phyloP scores from a whole-genome alignment of 2,888 invertebrate genomes.

The Dysmachus trigonus region DNA sequence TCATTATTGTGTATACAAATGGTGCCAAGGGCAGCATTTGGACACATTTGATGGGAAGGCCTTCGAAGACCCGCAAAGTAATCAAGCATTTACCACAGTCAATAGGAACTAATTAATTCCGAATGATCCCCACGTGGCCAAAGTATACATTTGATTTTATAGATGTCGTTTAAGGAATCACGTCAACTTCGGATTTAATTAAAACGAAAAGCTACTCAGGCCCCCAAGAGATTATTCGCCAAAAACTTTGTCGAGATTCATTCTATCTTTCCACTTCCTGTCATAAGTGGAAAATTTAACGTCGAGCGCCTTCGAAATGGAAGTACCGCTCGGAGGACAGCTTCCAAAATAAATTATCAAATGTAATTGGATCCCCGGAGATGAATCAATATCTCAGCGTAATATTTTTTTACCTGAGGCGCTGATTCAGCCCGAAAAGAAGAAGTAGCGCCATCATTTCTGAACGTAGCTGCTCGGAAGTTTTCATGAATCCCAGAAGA shows the following conservation, averaged over 20 bases:
- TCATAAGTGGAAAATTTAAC: not conserved
- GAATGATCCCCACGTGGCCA: not conserved
- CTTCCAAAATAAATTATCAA: not conserved
- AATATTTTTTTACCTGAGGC: not conserved
- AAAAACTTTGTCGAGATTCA: not conserved
- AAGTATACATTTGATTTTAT: not conserved
- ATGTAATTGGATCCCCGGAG: not conserved
- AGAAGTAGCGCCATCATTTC: not conserved
- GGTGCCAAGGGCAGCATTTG: not conserved
- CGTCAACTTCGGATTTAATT: not conserved
- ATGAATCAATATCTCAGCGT: slow-evolving; percentile 2
- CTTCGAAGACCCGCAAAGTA: not conserved
- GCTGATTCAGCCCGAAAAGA: not conserved
- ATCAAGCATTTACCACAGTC: not conserved
- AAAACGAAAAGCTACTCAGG: not conserved
- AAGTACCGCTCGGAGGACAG: not conserved
- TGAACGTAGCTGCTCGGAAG: not conserved
- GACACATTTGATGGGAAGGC: not conserved
- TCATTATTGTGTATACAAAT: not conserved
- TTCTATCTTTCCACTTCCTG: not conserved
- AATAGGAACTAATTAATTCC: not conserved
- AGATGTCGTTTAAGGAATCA: not conserved
- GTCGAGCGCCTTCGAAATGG: not conserved
- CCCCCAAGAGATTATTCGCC: not conserved
- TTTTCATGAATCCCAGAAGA: not conserved